Base-by-base conservation (phyloP, 2,888 invertebrate species). In the Phragmatobia fuliginosa region DNA sequence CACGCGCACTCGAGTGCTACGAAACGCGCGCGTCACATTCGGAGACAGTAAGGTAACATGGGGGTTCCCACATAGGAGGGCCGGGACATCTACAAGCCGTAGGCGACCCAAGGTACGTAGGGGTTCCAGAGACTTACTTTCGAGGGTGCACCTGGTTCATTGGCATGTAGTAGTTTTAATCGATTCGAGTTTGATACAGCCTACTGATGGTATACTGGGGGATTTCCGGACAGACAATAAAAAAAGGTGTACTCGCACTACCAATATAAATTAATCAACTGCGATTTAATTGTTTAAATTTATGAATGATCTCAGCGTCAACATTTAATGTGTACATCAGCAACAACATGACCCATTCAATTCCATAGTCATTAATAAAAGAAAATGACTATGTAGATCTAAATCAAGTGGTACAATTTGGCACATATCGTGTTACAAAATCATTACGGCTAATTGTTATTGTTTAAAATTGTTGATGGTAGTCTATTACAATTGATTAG, bases 401-500 rank as follows among this genome's bases (percentile, higher is more conserved):
- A 28, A 32, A 45, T 66, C 59, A 49, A 49, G 36, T 61, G 65
- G 65, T 31, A 60, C 61, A 59, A 61, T 61, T 60, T 31, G 25
- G n/a, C 33, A 49, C 60, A 61, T 60, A 14, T 52, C 56, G 25
- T 60, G 32, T 71, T 71, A 67, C 66, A 69, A 73, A 76, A 76
- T 71, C 61, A 73, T 71, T 67, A 33, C 70, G 61, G 68, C 33
- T 67, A 77, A 69, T 71, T 64, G 65, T 72, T 64, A 16, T 25
- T 76, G 45, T 28, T 52, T 52, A 14, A 41, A 56, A 28, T 38
- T 45, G 63, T 66, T 59, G 61, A 28, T 60, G 68, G 66, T 66
- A 65, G 65, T 63, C 66, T 73, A 79, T 83, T 77, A 78, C 74
- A 75, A 79, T 69, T 87, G 84, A 87, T 87, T 84, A 84, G 75